phyloP scores from a whole-genome alignment of 2,113 vertebrate species.

The Limanda limanda region DNA sequence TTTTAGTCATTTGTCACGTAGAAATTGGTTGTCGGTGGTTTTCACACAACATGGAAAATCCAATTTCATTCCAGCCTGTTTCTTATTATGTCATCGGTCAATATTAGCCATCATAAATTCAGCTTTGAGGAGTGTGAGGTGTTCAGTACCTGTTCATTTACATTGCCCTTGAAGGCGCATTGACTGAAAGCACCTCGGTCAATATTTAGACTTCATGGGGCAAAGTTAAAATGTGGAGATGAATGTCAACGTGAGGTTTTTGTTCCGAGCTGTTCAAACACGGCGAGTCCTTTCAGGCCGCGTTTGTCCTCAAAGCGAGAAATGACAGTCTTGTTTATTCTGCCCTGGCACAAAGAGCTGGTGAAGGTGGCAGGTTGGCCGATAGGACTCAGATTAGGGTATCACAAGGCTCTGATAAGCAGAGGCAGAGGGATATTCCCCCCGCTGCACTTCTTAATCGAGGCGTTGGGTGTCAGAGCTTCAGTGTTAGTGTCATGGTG shows the following conservation, averaged over 20 bases:
- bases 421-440: slow-evolving; percentile 28
- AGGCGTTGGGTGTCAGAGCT: slow-evolving; percentile 40
- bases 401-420: slow-evolving; percentile 64
- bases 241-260: slow-evolving; percentile 56
- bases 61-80: slow-evolving; percentile 2
- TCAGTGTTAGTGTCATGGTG: slow-evolving; percentile 47
- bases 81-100: slow-evolving; percentile 20
- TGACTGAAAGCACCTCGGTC: slow-evolving; percentile 46
- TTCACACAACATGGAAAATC: background rate
- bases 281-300: slow-evolving; percentile 53
- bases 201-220: slow-evolving; percentile 60
- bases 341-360: slow-evolving; percentile 37
- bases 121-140: background rate
- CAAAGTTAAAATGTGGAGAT: slow-evolving; percentile 49
- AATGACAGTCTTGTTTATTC: slow-evolving; percentile 60
- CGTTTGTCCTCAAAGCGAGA: slow-evolving; percentile 57
- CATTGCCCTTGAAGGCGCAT: slow-evolving; percentile 20
- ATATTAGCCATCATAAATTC: slow-evolving; percentile 15
- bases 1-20: slow-evolving; percentile 2
- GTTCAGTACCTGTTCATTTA: slow-evolving; percentile 24
- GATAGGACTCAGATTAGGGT: slow-evolving; percentile 68
- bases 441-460: slow-evolving; percentile 39
- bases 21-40: background rate
- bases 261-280: slow-evolving; percentile 69
- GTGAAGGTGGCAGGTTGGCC: slow-evolving; percentile 53